Evolutionary conservation across 37 sponge, comb jelly and placozoan species (phyloP), one percentile per base, ranked within the genome.

Genomic region (Ianthella basta): DNA sequence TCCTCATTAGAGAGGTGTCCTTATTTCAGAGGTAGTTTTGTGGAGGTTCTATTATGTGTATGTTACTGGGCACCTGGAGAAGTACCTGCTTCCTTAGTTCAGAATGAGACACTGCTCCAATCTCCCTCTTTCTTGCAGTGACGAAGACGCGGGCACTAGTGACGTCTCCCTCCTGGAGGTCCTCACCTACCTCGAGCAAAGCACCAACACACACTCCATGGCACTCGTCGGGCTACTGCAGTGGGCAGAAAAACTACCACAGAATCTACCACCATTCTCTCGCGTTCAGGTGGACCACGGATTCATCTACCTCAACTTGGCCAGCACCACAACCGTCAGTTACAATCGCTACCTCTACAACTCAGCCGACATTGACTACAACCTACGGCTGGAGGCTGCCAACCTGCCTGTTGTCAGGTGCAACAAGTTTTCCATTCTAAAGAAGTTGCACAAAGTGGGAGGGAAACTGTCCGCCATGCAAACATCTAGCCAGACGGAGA

Each of bases 281-380:
- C 29, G 77, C 68, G 82, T 34, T 40, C 88, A 89, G 56, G 69
- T 94, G 21, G 73, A 82, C 21, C 93, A 88, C 84, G 69, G 90
- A 63, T 85, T 91, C 68, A 39, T 94, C 70, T 29, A 91, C 36
- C 86, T 94, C 57, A 91, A 94, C 56, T 53, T 94, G 27, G 29
- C 83, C 36, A 72, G 38, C 56, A 60, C 86, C 0, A 30, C 73
- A 4, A 24, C 56, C 15, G 55, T 86, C 20, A 65, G 61, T 63
- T 94, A 91, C 87, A 86, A 89, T 70, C 56, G 39, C 18, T 86
- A 57, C 81, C 63, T 55, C 59, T 89, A 82, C 87, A 86, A 88
- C 83, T 86, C 86, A 19, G 73, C 85, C 15, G 87, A 91, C 15
- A 33, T 86, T 10, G 93, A 87, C 60, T 94, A 91, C 69, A 91